A percentile compares a stretch with the other conserved stretches of the same genome.
Evolutionary conservation across 2,888 invertebrate genomes (phyloP).

Genomic region (Pardosa pseudoannulata): DNA sequence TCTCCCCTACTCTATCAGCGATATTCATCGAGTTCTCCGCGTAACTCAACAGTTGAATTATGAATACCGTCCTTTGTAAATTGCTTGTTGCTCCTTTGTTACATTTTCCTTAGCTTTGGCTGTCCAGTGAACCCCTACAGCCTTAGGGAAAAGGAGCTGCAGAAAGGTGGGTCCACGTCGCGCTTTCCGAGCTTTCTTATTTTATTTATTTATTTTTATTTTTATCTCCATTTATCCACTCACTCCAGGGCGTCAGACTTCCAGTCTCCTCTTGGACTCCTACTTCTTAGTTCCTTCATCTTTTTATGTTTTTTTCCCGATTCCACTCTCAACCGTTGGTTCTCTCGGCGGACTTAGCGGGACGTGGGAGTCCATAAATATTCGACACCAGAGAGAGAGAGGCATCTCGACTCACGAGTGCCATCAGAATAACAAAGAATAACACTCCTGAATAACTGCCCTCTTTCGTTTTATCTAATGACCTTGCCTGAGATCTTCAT

Average conservation of each 20-base stretch:
- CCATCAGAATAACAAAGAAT: conserved; percentile 1
- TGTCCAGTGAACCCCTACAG: conserved; percentile 5
- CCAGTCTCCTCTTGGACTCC: conserved; percentile 25
- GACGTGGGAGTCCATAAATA: conserved; percentile 7
- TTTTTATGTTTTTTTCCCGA: background rate
- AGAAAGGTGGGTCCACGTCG: background rate
- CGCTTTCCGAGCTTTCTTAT: background rate
- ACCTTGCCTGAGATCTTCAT: too few species aligned
- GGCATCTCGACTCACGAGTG: background rate
- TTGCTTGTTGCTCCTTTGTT: conserved; percentile 5
- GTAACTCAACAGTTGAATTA: background rate
- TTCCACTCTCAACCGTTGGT: background rate
- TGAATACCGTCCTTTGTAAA: background rate
- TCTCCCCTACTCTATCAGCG: background rate
- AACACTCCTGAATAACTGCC: background rate
- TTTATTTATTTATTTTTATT: background rate
- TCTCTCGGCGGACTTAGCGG: background rate
- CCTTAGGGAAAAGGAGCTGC: background rate
- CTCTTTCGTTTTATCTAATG: background rate
- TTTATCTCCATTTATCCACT: conserved; percentile 3
- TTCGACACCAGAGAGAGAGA: background rate
- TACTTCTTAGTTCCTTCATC: background rate
- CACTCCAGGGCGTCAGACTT: conserved; percentile 60
- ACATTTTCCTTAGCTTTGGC: background rate
- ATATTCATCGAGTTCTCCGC: background rate